These are phyloP conservation scores for Orientallactaga sibirica DNA, from an alignment of 2,797 vertebrate genomes.

Conservation along the genomic window DNA sequence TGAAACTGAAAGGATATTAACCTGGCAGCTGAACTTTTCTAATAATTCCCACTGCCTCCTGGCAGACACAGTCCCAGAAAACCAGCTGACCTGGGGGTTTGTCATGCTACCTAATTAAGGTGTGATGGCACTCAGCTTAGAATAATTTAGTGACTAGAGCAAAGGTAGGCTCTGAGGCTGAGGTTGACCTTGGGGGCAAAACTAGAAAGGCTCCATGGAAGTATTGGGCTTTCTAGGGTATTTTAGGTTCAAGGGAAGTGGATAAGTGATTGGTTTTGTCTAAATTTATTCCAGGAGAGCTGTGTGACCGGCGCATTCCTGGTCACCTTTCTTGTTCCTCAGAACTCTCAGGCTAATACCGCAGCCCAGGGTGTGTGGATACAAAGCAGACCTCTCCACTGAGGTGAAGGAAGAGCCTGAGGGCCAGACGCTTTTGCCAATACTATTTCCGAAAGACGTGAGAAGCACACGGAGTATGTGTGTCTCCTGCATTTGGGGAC, in stretches of 20 bases:
- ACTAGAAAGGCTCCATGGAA: constrained; percentile 82
- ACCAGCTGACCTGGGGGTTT: constrained; percentile 74
- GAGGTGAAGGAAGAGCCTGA: neutral
- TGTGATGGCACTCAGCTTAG: constrained; percentile 79
- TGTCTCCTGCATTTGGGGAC: neutral
- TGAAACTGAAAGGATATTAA: constrained; percentile 70
- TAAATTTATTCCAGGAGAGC: constrained; percentile 77
- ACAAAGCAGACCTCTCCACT: constrained; percentile 39
- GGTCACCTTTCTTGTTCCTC: constrained; percentile 54
- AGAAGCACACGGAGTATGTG: no score
- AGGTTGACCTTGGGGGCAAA: constrained; percentile 82
- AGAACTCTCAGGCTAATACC: constrained; percentile 71
- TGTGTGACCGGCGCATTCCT: constrained; percentile 74
- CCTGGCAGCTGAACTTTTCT: constrained; percentile 76
- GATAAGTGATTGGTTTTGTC: constrained; percentile 75
- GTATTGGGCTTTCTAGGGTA: constrained; percentile 81
- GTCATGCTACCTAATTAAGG: constrained; percentile 83
- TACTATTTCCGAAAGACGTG: neutral
- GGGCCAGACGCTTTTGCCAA: no score
- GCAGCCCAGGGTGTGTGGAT: constrained; percentile 71
- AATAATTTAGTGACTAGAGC: constrained; percentile 82
- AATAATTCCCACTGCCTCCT: constrained; percentile 71
- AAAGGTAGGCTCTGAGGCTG: constrained; percentile 76
- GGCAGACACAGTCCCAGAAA: constrained; percentile 79
- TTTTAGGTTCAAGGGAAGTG: constrained; percentile 80